Evolutionary conservation across 2,113 vertebrate genomes (phyloP), one percentile per base, ranked within the genome.

Genomic region (Burhinus oedicnemus): DNA sequence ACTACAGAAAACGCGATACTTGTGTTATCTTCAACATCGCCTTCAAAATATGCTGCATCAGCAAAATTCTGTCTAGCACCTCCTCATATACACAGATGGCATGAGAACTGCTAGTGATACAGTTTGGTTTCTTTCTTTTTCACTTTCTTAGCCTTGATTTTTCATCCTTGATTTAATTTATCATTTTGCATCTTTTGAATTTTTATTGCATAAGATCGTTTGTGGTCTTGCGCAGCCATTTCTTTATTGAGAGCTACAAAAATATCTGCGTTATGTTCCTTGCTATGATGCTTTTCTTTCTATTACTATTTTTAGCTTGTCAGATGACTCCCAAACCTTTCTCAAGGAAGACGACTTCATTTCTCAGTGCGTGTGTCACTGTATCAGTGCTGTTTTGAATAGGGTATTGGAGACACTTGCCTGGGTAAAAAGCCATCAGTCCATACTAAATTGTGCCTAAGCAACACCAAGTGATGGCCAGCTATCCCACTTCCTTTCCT

Each of bases 11-110:
- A 74, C 44, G 58, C 22, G 51, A 21, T 51, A 22, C 54, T 96
- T 83, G 23, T 21, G 25, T 49, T 74, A 38, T 61, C 77, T 81
- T 89, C 72, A 36, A n/a, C 44, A 61, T 23, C 0, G 6, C 66
- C 51, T 92, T 89, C 83, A 77, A 83, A 87, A 87, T 54, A 70
- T 55, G 64, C 81, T 74, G 34, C 51, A 62, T 87, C 78, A 90
- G 75, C 94, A 93, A 87, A 97, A 89, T 71, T 66, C 77, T 87
- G 94, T 97, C 94, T 96, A 40, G 81, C 87, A 89, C 90, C 57
- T 96, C 77, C 69, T 93, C 0, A 3, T 38, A 82, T 14, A 69
- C 81, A 90, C 94, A 95, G 95, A 95, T 96, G 94, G 96, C 55
- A 82, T 14, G 58, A 94, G 52, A 87, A 44, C 57, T 83, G 74